A percentile compares a stretch with the other conserved stretches of the same genome.
Conservation (phyloP, 2,888 invertebrate genomes). For the Venusia cambrica region DNA sequence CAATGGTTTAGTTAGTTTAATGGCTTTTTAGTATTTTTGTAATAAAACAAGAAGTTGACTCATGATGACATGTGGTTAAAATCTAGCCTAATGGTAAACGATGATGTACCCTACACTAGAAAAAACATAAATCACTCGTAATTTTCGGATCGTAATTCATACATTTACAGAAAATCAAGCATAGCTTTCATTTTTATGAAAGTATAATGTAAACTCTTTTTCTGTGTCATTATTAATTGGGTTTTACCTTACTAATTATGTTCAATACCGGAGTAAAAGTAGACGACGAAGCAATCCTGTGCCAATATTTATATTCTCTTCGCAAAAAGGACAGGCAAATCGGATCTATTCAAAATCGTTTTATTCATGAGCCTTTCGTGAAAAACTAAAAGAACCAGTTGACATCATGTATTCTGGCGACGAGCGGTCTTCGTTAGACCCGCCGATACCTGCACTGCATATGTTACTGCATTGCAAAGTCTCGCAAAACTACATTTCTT, state of each 20-base stretch:
- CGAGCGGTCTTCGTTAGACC: slow-evolving; percentile 72
- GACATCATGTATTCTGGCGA: slow-evolving; percentile 67
- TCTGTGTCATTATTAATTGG: slow-evolving; percentile 2
- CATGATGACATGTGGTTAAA: too few species aligned
- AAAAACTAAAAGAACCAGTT: slow-evolving; percentile 39
- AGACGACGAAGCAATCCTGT: not conserved
- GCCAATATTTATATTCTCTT: slow-evolving; percentile 5
- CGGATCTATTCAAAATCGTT: slow-evolving; percentile 36
- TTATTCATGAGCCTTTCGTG: slow-evolving; percentile 30
- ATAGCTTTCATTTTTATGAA: too few species aligned
- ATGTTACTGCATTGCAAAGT: slow-evolving; percentile 62
- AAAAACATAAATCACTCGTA: too few species aligned
- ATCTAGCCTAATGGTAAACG: too few species aligned
- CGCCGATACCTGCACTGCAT: slow-evolving; percentile 75
- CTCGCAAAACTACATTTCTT: slow-evolving; percentile 62
- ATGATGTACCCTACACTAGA: too few species aligned
- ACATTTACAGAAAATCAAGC: too few species aligned
- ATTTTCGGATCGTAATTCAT: too few species aligned
- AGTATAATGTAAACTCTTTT: too few species aligned
- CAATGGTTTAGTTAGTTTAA: slow-evolving; percentile 13
- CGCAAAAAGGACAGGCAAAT: slow-evolving; percentile 16
- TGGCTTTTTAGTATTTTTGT: slow-evolving; percentile 13
- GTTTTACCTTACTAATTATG: not conserved
- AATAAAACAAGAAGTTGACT: too few species aligned
- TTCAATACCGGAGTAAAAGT: not conserved